Conservation (phyloP, 1,140 invertebrate species). For the Ditylenchus dipsaci region DNA sequence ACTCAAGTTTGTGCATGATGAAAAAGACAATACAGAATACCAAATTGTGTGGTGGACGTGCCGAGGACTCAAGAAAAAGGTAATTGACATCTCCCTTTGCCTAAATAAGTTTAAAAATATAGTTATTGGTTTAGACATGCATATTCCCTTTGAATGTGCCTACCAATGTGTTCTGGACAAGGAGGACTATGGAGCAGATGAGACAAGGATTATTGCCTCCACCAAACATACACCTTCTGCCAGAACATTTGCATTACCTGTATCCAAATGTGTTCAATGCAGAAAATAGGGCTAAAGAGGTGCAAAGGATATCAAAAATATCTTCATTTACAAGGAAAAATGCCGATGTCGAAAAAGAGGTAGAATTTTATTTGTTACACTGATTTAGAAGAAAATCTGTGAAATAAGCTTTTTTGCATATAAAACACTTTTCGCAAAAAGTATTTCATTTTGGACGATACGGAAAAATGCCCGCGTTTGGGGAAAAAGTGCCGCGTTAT, state of each 20-base stretch:
- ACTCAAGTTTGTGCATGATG: constrained; percentile 21
- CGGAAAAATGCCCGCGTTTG: too few species aligned
- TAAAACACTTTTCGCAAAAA: too few species aligned
- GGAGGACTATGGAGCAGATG: constrained; percentile 32
- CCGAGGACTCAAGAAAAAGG: constrained; percentile 36
- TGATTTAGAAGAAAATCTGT: too few species aligned
- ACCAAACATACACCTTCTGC: constrained; percentile 45
- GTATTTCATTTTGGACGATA: too few species aligned
- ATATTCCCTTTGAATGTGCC: constrained; percentile 42
- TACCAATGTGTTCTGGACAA: constrained; percentile 44
- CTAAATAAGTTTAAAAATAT: neutral
- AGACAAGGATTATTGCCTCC: constrained; percentile 32
- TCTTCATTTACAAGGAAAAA: neutral
- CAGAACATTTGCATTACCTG: constrained; percentile 24
- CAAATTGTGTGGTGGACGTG: constrained; percentile 45
- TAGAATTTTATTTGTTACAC: too few species aligned
- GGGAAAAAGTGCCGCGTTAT: too few species aligned
- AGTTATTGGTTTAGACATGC: constrained; percentile 32
- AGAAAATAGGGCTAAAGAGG: neutral
- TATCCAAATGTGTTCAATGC: constrained; percentile 37
- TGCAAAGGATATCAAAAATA: neutral
- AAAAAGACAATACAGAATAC: constrained; percentile 19
- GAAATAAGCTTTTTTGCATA: too few species aligned
- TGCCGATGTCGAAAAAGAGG: too few species aligned
- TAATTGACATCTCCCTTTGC: constrained; percentile 5